Base-by-base conservation (phyloP, 2,888 invertebrate genomes). In the Bembecia ichneumoniformis region DNA sequence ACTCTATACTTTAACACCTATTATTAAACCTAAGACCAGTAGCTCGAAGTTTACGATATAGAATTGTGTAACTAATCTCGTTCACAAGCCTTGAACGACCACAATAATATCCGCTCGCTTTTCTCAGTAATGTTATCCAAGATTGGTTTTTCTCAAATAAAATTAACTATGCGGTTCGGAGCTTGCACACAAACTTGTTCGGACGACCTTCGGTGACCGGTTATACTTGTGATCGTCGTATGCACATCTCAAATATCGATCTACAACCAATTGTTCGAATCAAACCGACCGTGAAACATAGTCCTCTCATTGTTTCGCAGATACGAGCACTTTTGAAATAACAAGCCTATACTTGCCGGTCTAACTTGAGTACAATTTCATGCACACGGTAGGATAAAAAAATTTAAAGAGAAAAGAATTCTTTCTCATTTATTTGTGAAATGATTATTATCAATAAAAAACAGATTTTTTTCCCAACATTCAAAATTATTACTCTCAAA, bases 51-150 rank as follows among this genome's bases (percentile, higher is more conserved):
- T 13, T 13, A 40, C 13, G 40, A 13, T 14, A 40, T 40, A 14
- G 68, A 71, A 81, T 83, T 83, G 82, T 82, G 83, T 79, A 82
- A 83, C 71, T 60, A 68, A 73, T 75, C 78, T 73, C 68, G 77
- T 73, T 72, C 60, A 63, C 62, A 66, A 67, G 77, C 84, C 84
- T 86, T 84, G 84, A 82, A 80, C 63, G 66, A 70, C 73, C 65
- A 74, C 76, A 74, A 75, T 72, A 52, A 73, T 76, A 76, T 70
- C 74, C 77, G 70, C 66, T 82, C 76, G 77, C 76, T 80, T 77
- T 77, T 77, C 74, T 65, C 61, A 66, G 62, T 66, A 70, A 57
- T 61, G 61, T 74, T 72, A 73, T 73, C 64, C 71, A 72, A 71
- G 65, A 55, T 57, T 71, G 71, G 64, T 72, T 74, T 71, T 75